A percentile compares a stretch with the other conserved stretches of the same genome.
phyloP scores from a whole-genome alignment of 2,888 invertebrate genomes.

The Diogma glabrata region DNA sequence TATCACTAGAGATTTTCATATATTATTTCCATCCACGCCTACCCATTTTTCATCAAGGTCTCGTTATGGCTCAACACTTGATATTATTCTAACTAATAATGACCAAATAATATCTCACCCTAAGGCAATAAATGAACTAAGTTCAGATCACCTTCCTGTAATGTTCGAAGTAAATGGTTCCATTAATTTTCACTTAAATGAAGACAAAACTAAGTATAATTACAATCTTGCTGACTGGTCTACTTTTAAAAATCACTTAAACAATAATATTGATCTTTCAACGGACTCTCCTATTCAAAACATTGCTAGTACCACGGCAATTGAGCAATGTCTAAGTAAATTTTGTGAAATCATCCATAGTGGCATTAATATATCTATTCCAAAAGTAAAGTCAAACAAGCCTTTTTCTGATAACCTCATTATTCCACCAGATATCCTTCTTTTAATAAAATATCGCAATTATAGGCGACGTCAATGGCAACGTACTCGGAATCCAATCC shows the following conservation, averaged over 20 bases:
- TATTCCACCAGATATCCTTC: no score
- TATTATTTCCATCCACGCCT: not conserved
- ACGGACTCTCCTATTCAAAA: no score
- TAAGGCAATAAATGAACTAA: not conserved
- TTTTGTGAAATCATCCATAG: no score
- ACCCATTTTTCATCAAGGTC: not conserved
- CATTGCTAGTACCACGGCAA: no score
- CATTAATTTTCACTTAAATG: not conserved
- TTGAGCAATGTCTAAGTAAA: no score
- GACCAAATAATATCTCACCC: not conserved
- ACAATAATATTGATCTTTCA: not conserved
- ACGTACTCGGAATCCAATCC: no score
- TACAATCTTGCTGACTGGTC: not conserved
- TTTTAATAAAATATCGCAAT: no score
- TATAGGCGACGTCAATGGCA: no score
- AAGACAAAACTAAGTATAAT: not conserved
- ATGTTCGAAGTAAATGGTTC: no score
- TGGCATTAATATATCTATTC: no score
- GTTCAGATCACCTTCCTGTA: slow-evolving; percentile 1
- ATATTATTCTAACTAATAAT: not conserved
- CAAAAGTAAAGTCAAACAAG: no score
- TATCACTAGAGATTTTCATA: not conserved
- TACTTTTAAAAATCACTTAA: not conserved
- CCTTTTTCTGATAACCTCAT: no score
- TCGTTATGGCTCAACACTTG: not conserved